Evolutionary conservation across 2,113 vertebrate species (phyloP), one percentile per base, ranked within the genome.

Genomic region (Brachypodius melanocephalos): DNA sequence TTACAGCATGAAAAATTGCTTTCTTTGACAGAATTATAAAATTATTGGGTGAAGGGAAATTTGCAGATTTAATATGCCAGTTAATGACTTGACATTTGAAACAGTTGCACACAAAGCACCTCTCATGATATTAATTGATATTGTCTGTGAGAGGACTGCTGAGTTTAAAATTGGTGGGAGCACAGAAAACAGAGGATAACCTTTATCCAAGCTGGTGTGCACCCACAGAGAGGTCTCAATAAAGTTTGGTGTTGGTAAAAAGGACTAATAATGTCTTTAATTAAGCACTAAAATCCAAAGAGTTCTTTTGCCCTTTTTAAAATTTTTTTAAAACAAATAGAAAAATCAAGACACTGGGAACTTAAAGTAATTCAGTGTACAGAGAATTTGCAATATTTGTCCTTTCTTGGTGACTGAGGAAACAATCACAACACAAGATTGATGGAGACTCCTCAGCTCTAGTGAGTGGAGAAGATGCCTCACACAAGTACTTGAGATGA

Each of bases 71-170:
- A 79, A 89, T 90, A 91, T 31, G 31, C 73, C 72, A 43, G 38
- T 85, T 96, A 94, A 94, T 80, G 86, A 80, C 34, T 61, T 92
- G 89, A 89, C 67, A 92, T 95, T 93, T 90, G 69, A 89, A 68
- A 59, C 3, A 88, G 52, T 32, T 31, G 76, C 46, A 71, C 54
- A 66, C 46, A 42, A 87, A 91, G 52, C 48, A 77, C 48, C 6
- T 5, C 52, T 93, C 46, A 34, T 52, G 36, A 81, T 85, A 72
- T 87, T 90, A 93, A 93, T 89, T 95, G 61, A 68, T 82, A 68
- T 34, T 72, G 88, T 87, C 77, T 96, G 77, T 48, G 34, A 77
- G 61, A 76, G 46, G 26, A 73, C 38, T 85, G 77, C 88, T 91
- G 90, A 78, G 71, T 36, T 90, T 75, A n/a, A 85, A 90, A 93